Evolutionary conservation across 2,113 vertebrate genomes (phyloP), one percentile per base, ranked within the genome.

Genomic region (Antigone vipio): DNA sequence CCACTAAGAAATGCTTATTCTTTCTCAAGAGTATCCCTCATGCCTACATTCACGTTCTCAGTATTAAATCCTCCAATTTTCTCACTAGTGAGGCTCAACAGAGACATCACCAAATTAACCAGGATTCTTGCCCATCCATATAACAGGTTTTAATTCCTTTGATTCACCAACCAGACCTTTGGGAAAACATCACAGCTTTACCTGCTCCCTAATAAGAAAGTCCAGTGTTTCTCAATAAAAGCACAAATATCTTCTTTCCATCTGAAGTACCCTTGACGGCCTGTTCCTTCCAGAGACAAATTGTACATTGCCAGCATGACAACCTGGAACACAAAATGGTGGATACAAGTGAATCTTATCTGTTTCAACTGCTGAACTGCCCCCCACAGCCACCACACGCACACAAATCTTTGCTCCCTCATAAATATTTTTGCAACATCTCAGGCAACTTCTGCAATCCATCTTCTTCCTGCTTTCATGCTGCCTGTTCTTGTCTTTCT

Each of bases 221-320:
- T 99, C 99, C 99, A 99, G 97, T 99, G 99, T 87, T 99, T 99
- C 84, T 99, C 99, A 91, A 99, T 99, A 87, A 99, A 99, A 86
- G 99, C 98, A n/a, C 99, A 99, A 97, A 99, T 99, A 96, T 99
- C 99, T 97, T 99, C 99, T 78, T 99, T 99, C 99, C 99, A 99
- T 50, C 99, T 98, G 97, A 99, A 99, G 97, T 99, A 99, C 3
- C 99, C 99, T 97, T 99, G 99, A 5, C 99, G 99, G 19, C 99
- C 99, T 0, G 98, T 99, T 79, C 99, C 99, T 98, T 99, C 99
- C 97, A 99, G 98, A 56, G 99, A 99, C 76, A 99, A 97, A 95
- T 99, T 99, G 97, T 99, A 99, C 99, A 99, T 99, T 50, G 99
- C 99, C 97, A 99, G 84, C 99, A 99, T 99, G 88, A 99, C 99